Base-by-base conservation (phyloP, 2,797 vertebrate genomes). In the Onychomys arenicola region DNA sequence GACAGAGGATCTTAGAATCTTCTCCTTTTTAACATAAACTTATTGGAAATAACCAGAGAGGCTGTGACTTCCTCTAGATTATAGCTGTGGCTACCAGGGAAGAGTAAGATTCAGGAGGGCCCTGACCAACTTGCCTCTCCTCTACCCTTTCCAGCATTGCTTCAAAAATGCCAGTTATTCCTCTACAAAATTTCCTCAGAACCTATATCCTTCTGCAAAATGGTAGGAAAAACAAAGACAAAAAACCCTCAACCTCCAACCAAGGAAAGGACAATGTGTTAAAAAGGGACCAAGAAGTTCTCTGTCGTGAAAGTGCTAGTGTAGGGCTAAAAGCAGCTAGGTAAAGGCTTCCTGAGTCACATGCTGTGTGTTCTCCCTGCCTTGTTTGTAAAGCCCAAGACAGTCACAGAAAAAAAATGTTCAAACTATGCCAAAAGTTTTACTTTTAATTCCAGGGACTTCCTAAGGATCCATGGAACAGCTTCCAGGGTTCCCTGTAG, bases 261-360 rank as follows among this genome's bases (percentile, higher is more conserved):
- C 29, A 37, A 92, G 29, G 29, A 75, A 94, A 85, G 32, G 73
- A 34, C 16, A 49, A 59, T 52, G 29, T 52, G 3, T 94, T 90
- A 46, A 23, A 85, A 78, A 89, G 55, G 14, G 27, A 0, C 0
- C 17, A 27, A 10, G 34, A 71, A 86, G 89, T 5, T 3, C 63
- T 94, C 93, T 92, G 19, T 14, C 69, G 29, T 11, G 43, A 88
- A 90, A 89, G 40, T 83, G 57, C 46, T 89, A 69, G 91, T 16
- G 40, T 52, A 55, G 32, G 27, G 10, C 63, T 92, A 52, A 80
- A 80, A 89, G 46, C 32, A 21, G 46, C 23, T 25, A 34, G 10
- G 10, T 27, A 25, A 76, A 27, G 4, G 23, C 32, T 86, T 80
- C 32, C 40, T 12, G 57, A 29, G 13, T 61, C 17, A 14, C 8